phyloP scores from a whole-genome alignment of 1,140 invertebrate genomes.

The Drosophila navojoa region DNA sequence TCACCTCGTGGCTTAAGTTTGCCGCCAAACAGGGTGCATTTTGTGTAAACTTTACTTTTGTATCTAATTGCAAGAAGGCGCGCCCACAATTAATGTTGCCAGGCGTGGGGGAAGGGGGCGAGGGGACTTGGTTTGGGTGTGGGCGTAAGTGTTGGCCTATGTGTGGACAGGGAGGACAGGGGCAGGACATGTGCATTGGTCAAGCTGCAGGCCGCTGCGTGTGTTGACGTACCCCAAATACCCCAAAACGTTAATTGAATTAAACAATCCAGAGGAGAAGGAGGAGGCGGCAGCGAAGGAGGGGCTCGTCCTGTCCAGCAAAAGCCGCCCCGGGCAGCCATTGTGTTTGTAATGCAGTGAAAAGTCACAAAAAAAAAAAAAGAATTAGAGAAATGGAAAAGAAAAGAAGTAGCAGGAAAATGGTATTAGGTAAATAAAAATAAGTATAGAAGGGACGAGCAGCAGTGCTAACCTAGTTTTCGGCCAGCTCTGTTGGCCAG shows the following conservation, averaged over 20 bases:
- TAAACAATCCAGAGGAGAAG: conserved; percentile 14
- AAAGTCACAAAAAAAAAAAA: background rate
- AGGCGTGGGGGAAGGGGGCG: background rate
- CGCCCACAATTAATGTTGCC: conserved; percentile 45
- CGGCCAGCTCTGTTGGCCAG: conserved; percentile 64
- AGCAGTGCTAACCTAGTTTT: conserved; percentile 66
- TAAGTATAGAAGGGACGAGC: background rate
- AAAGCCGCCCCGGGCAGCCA: background rate
- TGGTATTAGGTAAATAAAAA: conserved; percentile 9
- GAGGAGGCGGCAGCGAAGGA: background rate
- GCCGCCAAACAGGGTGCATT: conserved; percentile 76
- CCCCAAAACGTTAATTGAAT: conserved; percentile 65
- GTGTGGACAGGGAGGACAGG: background rate
- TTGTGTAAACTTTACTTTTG: conserved; percentile 62
- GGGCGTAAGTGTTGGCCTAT: background rate
- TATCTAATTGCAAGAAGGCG: conserved; percentile 65
- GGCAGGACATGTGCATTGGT: conserved; percentile 2
- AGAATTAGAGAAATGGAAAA: no score
- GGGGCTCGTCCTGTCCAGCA: background rate
- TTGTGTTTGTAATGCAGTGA: conserved; percentile 20
- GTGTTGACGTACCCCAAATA: conserved; percentile 17
- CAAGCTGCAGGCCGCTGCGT: conserved; percentile 9
- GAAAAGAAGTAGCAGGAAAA: background rate
- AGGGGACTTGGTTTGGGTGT: background rate
- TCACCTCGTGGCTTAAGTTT: conserved; percentile 67